phyloP scores from a whole-genome alignment of 1,140 invertebrate species.

The Telenomus remus region DNA sequence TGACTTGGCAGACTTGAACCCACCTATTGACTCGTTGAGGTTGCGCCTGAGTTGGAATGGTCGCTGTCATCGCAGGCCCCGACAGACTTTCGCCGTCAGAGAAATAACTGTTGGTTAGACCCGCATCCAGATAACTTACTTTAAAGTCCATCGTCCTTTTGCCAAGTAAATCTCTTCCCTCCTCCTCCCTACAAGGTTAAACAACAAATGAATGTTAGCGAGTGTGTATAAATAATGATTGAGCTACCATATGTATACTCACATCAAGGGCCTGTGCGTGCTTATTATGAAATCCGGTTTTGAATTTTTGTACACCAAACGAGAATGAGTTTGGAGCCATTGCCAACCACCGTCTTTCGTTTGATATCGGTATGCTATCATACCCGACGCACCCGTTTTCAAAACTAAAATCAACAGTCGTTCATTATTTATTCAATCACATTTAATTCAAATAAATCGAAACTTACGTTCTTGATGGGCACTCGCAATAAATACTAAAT shows the following conservation, averaged over 20 bases:
- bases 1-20: too few species aligned
- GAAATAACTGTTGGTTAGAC: constrained; percentile 91
- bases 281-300: constrained; percentile 99
- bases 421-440: constrained; percentile 6
- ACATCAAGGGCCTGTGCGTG: constrained; percentile 98
- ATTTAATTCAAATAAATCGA: constrained; percentile 18
- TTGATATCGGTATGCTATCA: constrained; percentile 97
- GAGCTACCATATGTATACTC: constrained; percentile 69
- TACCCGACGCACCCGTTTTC: constrained; percentile 97
- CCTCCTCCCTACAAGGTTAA: constrained; percentile 89
- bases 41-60: constrained; percentile 74
- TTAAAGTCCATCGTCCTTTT: constrained; percentile 99
- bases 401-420: constrained; percentile 84
- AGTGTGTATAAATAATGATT: background rate
- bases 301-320: constrained; percentile 98
- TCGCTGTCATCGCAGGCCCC: constrained; percentile 76
- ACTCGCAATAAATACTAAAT: constrained; percentile 97
- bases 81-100: constrained; percentile 89
- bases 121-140: constrained; percentile 96
- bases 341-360: constrained; percentile 96
- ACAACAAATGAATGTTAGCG: background rate
- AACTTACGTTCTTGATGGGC: constrained; percentile 98
- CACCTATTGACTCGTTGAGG: constrained; percentile 83
- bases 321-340: constrained; percentile 97
- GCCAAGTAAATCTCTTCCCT: constrained; percentile 95